Conservation (phyloP, 2,888 invertebrate genomes). For the Drosophila nr. perissopoda region DNA sequence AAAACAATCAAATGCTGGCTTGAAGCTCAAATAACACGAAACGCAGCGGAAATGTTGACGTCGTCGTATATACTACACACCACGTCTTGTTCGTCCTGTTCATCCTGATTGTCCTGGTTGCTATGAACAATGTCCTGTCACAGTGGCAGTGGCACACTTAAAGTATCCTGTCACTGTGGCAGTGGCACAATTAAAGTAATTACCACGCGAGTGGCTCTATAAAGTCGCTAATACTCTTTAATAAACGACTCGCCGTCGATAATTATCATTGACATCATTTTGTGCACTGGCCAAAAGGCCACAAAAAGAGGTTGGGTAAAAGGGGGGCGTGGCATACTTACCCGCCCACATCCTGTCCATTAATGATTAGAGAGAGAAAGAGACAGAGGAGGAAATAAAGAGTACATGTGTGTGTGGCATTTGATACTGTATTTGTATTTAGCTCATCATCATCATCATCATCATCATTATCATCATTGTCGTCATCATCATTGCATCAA, state of each 20-base stretch:
- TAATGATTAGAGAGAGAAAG: slow-evolving; percentile 29
- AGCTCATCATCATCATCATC: slow-evolving; percentile 50
- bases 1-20: slow-evolving; percentile 34
- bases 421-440: slow-evolving; percentile 70
- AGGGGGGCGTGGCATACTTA: slow-evolving; percentile 25
- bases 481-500: not conserved
- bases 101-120: slow-evolving; percentile 14
- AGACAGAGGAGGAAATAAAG: not conserved
- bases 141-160: slow-evolving; percentile 52
- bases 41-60: slow-evolving; percentile 25
- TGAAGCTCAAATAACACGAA: slow-evolving; percentile 29
- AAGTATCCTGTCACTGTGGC: slow-evolving; percentile 45
- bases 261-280: slow-evolving; percentile 72
- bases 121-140: slow-evolving; percentile 17
- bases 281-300: slow-evolving; percentile 2
- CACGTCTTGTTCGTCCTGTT: not conserved
- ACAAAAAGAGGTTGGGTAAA: not conserved
- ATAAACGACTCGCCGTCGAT: slow-evolving; percentile 52
- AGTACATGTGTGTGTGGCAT: slow-evolving; percentile 46
- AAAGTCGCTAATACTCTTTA: slow-evolving; percentile 60
- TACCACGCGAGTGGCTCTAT: slow-evolving; percentile 54
- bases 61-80: slow-evolving; percentile 6
- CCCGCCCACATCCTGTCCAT: slow-evolving; percentile 17
- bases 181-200: slow-evolving; percentile 68
- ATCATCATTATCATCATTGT: slow-evolving; percentile 10